Evolutionary conservation across 2,113 vertebrate genomes (phyloP).

Genomic region (Elanus axillaris): DNA sequence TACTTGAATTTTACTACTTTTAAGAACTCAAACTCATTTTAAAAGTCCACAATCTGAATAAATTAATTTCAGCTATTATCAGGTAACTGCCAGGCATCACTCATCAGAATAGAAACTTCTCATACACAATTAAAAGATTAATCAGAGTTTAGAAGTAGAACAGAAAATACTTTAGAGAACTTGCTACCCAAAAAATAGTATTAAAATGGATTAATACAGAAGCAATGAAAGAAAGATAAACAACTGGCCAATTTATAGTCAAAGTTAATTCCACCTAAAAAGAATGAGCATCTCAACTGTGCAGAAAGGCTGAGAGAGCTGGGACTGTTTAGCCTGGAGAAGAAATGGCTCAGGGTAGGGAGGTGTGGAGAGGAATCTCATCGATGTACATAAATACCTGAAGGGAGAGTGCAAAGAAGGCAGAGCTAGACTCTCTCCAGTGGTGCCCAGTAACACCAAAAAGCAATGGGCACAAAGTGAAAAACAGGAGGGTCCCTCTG

Average conservation of each 20-base stretch:
- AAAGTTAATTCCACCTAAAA: not conserved
- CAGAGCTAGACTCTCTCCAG: not conserved
- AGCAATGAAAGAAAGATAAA: not conserved
- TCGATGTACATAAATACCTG: not conserved
- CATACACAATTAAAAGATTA: not conserved
- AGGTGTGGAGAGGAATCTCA: not conserved
- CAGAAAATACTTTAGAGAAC: not conserved
- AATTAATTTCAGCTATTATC: not conserved
- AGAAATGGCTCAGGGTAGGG: not conserved
- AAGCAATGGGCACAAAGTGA: not conserved
- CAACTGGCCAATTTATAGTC: not conserved
- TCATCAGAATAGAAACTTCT: not conserved
- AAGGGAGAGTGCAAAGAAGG: not conserved
- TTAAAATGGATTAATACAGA: not conserved
- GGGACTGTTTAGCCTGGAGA: not conserved
- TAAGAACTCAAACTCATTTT: not conserved
- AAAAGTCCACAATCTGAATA: not conserved
- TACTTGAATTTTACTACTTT: not conserved
- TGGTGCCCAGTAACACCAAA: not conserved
- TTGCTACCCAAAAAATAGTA: not conserved
- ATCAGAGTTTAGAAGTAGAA: not conserved
- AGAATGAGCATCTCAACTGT: not conserved
- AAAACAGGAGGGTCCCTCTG: not conserved
- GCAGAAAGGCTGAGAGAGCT: not conserved
- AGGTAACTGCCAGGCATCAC: not conserved